A percentile compares a stretch with the other conserved stretches of the same genome.
These are phyloP conservation scores for Montifringilla adamsi DNA, from an alignment of 2,113 vertebrate species.

Conservation along the genomic window DNA sequence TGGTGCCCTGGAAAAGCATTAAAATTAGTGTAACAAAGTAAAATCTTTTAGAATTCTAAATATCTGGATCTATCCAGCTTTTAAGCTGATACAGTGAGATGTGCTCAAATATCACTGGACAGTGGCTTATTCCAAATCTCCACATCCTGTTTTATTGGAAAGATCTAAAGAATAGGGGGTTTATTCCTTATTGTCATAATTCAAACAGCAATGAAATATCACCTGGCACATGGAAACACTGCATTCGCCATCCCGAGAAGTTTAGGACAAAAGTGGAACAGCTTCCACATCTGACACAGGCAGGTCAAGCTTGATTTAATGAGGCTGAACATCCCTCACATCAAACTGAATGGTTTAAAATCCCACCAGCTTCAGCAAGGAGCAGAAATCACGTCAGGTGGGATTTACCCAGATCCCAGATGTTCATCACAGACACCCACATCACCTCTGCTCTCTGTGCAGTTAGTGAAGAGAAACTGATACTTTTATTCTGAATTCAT, in stretches of 20 bases:
- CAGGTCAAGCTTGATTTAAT: background rate
- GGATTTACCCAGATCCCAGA: background rate
- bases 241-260: fast-evolving
- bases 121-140: background rate
- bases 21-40: background rate
- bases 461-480: background rate
- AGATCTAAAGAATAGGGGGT: background rate
- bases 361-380: background rate
- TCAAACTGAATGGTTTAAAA: background rate
- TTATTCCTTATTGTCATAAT: background rate
- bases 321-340: background rate
- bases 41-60: background rate
- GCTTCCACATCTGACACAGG: background rate
- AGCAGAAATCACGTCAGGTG: background rate
- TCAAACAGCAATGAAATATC: background rate
- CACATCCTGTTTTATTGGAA: background rate
- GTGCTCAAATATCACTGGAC: background rate
- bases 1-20: slow-evolving; percentile 20
- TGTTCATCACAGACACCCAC: background rate
- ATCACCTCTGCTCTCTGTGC: background rate
- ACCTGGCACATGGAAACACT: background rate
- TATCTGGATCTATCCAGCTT: background rate
- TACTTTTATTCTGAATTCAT: background rate
- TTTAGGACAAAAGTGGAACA: background rate
- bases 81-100: background rate